A percentile compares a stretch with the other conserved stretches of the same genome.
These are phyloP conservation scores for Dendrophyllia cribrosa DNA, from an alignment of 64 coral and sea anemone species.

Conservation along the genomic window DNA sequence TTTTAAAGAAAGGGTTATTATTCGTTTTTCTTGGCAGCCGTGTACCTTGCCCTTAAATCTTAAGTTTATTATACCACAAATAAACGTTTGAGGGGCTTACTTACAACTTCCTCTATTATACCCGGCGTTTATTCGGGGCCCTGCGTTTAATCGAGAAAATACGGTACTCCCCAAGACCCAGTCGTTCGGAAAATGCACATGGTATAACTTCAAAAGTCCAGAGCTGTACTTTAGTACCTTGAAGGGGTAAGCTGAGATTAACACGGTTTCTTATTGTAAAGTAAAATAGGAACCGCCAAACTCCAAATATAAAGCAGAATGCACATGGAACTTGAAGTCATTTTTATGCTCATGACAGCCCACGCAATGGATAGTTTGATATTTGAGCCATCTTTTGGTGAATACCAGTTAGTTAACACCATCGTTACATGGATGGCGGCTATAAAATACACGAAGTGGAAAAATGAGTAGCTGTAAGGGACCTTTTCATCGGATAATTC, in stretches of 20 bases:
- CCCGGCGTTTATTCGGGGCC: no score
- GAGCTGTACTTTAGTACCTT: no score
- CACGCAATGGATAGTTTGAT: constrained; percentile 93
- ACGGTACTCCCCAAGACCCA: no score
- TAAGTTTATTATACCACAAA: no score
- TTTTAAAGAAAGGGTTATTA: no score
- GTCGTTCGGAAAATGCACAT: no score
- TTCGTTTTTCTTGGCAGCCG: no score
- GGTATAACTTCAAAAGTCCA: no score
- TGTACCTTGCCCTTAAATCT: no score
- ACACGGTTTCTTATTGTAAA: constrained; percentile 42
- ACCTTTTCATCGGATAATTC: constrained; percentile 47
- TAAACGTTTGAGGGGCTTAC: no score
- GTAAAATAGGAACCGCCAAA: constrained; percentile 54
- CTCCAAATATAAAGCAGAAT: constrained; percentile 92
- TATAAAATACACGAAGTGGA: constrained; percentile 88
- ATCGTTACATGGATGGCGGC: constrained; percentile 87
- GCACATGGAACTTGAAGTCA: constrained; percentile 89
- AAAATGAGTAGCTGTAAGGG: constrained; percentile 89
- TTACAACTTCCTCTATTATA: no score
- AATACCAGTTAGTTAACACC: constrained; percentile 97
- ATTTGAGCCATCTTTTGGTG: constrained; percentile 80
- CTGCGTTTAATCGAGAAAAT: no score
- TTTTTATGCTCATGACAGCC: constrained; percentile 98
- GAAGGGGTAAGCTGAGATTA: not conserved